Evolutionary conservation across 2,113 vertebrate species (phyloP), one percentile per base, ranked within the genome.

Genomic region (Collichthys lucidus): DNA sequence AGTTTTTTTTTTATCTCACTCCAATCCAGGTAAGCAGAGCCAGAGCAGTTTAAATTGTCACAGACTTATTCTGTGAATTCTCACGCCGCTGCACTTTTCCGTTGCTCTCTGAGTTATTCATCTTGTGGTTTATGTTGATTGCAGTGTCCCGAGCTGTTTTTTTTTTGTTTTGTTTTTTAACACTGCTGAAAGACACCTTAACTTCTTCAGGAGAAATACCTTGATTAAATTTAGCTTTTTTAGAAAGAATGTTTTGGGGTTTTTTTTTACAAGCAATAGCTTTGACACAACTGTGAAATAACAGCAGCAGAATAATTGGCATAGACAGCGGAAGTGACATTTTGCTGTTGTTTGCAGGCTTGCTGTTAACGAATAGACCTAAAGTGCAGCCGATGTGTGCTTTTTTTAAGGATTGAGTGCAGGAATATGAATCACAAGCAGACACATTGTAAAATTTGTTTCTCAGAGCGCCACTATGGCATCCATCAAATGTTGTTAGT

Each of bases 21-120:
- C 69, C 65, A 53, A 53, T 78, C 31, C 70, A 90, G 73, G 73
- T 78, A 81, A 49, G 53, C 22, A 61, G 47, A 65, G 68, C 24
- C 3, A 52, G 59, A 62, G n/a, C 16, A 68, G 73, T 75, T 76
- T 57, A 14, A 64, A 69, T 50, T 47, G 24, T 20, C n/a, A 26
- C 24, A 14, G 29, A 70, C 56, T 31, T 19, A 59, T 61, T 66
- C 26, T 49, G 26, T 42, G 17, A 69, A 66, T 44, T 20, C n/a
- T 66, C 26, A 26, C 10, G 14, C 1, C 31, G 19, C 2, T 79
- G 17, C 16, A 29, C 22, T n/a, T 49, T 78, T 40, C 31, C 47
- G 2, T 47, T 79, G 6, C 60, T 50, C 53, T 47, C 22, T 8
- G n/a, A 53, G 40, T 47, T 49, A 50, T 74, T 63, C 22, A 64